Percentiles rank a stretch among this genome's conserved stretches.
Conservation (phyloP, 1,140 invertebrate genomes). For the Ceratina japonica region DNA sequence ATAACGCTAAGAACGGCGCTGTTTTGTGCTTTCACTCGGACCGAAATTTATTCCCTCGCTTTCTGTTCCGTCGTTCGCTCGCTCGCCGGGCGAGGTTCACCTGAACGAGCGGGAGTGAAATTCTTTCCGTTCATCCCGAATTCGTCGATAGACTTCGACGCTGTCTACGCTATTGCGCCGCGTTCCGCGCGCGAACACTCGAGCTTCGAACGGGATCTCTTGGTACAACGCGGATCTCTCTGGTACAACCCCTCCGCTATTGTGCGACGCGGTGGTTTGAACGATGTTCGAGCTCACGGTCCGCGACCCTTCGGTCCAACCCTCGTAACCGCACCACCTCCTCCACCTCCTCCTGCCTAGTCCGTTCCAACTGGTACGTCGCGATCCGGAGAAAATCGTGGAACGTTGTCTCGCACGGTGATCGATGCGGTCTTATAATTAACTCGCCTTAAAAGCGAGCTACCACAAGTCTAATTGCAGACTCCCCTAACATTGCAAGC, state of each 20-base stretch:
- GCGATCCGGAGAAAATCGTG: slow-evolving; percentile 36
- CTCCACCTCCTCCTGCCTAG: slow-evolving; percentile 19
- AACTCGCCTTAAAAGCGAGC: slow-evolving; percentile 32
- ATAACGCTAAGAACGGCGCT: slow-evolving; percentile 7
- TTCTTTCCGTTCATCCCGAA: not conserved
- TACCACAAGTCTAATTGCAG: slow-evolving; percentile 31
- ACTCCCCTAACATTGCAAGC: not conserved
- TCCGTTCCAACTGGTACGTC: slow-evolving; percentile 42
- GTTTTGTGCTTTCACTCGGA: not conserved
- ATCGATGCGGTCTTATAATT: slow-evolving; percentile 44
- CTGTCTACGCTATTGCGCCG: slow-evolving; percentile 28
- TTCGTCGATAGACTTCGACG: not conserved
- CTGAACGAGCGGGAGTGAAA: not conserved
- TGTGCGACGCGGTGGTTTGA: slow-evolving; percentile 59
- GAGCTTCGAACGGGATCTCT: slow-evolving; percentile 26
- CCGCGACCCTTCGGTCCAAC: slow-evolving; percentile 61
- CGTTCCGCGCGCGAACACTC: slow-evolving; percentile 37
- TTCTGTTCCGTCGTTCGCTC: too few species aligned
- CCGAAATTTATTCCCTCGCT: not conserved
- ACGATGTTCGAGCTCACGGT: slow-evolving; percentile 59
- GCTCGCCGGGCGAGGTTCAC: not conserved
- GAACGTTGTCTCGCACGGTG: slow-evolving; percentile 30
- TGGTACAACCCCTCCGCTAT: slow-evolving; percentile 42
- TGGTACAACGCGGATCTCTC: slow-evolving; percentile 31
- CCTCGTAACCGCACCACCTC: slow-evolving; percentile 53